Percentiles rank a stretch among this genome's conserved stretches.
These are phyloP conservation scores for Perognathus longimembris DNA, from an alignment of 2,113 vertebrate species.

Conservation along the genomic window DNA sequence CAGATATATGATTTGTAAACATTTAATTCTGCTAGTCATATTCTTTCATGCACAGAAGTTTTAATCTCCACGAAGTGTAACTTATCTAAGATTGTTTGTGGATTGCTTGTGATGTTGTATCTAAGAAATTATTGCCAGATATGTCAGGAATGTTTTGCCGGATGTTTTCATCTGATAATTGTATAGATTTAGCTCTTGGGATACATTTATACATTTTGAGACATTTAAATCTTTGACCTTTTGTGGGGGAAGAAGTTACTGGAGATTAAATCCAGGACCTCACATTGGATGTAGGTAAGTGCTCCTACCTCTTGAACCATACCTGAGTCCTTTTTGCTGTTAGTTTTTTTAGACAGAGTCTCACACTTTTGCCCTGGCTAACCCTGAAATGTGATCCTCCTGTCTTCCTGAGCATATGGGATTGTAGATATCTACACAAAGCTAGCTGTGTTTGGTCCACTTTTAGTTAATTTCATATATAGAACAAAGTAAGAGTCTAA, in stretches of 20 bases:
- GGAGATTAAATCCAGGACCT: no score
- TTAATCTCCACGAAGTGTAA: background rate
- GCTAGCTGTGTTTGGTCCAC: background rate
- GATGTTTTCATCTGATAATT: background rate
- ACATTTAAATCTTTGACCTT: no score
- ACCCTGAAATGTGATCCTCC: no score
- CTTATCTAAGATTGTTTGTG: background rate
- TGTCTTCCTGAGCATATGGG: no score
- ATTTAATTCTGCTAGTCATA: background rate
- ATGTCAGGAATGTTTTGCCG: background rate
- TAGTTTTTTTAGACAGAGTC: no score
- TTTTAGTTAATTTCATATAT: background rate
- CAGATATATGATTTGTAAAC: background rate
- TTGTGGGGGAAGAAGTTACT: no score
- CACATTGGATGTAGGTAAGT: no score
- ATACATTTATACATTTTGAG: no score
- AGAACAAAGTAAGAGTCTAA: background rate
- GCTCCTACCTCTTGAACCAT: no score
- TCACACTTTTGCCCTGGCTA: no score
- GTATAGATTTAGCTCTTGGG: background rate
- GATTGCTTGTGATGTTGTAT: background rate
- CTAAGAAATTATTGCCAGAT: constrained; percentile 42
- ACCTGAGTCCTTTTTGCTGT: no score
- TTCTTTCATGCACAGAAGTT: background rate
- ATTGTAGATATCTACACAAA: no score